These are phyloP conservation scores for Colletes gigas DNA, from an alignment of 1,140 invertebrate genomes.

Conservation along the genomic window DNA sequence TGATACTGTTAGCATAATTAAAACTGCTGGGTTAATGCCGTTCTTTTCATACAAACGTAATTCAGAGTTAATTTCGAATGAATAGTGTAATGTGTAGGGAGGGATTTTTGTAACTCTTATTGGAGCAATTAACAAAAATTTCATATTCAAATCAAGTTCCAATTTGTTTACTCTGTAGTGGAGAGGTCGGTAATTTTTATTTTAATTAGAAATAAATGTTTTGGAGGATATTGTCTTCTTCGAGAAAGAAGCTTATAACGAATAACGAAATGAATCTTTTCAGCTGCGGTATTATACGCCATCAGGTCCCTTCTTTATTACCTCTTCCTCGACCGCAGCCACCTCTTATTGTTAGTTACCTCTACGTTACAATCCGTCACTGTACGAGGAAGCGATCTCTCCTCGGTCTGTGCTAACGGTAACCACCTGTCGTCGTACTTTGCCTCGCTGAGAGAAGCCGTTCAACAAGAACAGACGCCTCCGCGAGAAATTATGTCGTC, in stretches of 20 bases:
- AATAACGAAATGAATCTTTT: constrained; percentile 41
- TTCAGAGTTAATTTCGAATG: too few relatives aligned
- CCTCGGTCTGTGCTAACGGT: constrained; percentile 37
- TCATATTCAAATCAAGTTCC: too few relatives aligned
- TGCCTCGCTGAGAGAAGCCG: constrained; percentile 3
- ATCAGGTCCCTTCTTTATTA: constrained; percentile 19
- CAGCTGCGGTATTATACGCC: constrained; percentile 13
- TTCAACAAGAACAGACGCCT: constrained; percentile 10
- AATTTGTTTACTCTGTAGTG: too few relatives aligned
- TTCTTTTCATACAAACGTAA: too few relatives aligned
- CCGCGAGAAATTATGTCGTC: constrained; percentile 30
- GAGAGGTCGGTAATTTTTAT: background rate
- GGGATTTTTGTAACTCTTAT: too few relatives aligned
- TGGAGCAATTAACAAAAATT: too few relatives aligned
- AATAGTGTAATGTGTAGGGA: too few relatives aligned
- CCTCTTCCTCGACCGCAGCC: constrained; percentile 9
- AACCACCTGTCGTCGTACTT: constrained; percentile 50
- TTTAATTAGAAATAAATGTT: constrained; percentile 5
- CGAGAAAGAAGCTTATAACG: background rate
- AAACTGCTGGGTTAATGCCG: too few relatives aligned
- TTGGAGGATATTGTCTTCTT: background rate
- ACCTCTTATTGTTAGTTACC: constrained; percentile 12
- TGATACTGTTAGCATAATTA: too few relatives aligned
- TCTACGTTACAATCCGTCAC: constrained; percentile 40
- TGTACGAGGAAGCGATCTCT: constrained; percentile 38